A percentile compares a stretch with the other conserved stretches of the same genome.
phyloP scores from a whole-genome alignment of 2,797 vertebrate species.

The Rhincodon typus region DNA sequence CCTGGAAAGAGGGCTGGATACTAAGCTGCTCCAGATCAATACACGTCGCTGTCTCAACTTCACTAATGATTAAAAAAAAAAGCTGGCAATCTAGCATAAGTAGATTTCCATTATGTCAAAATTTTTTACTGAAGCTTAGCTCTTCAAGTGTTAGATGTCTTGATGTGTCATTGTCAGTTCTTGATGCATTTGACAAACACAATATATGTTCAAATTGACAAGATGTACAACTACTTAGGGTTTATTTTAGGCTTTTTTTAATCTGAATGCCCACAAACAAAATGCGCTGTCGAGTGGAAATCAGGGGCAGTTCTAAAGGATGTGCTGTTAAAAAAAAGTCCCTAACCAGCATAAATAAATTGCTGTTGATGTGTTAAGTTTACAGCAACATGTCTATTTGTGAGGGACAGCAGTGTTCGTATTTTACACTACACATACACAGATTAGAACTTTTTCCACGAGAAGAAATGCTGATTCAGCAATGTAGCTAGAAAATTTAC shows the following conservation, averaged over 20 bases:
- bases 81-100: slow-evolving; percentile 36
- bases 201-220: slow-evolving; percentile 24
- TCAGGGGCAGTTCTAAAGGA: slow-evolving; percentile 15
- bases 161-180: slow-evolving; percentile 36
- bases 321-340: slow-evolving; percentile 11
- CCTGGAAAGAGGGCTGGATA: slow-evolving; percentile 26
- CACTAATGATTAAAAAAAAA: slow-evolving; percentile 34
- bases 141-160: slow-evolving; percentile 30
- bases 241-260: slow-evolving; percentile 22
- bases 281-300: background rate
- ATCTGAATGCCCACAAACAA: slow-evolving; percentile 27
- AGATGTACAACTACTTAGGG: slow-evolving; percentile 26
- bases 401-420: background rate
- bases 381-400: background rate
- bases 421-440: background rate
- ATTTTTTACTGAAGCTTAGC: slow-evolving; percentile 25
- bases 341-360: background rate
- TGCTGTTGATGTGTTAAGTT: background rate
- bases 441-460: background rate
- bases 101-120: no score
- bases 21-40: slow-evolving; percentile 20
- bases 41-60: slow-evolving; percentile 18
- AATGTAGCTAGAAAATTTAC: background rate
- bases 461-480: background rate
- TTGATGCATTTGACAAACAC: slow-evolving; percentile 36